Percentiles rank a stretch among this genome's conserved stretches.
phyloP scores from a whole-genome alignment of 2,113 vertebrate genomes.

The Zosterops hypoxanthus region DNA sequence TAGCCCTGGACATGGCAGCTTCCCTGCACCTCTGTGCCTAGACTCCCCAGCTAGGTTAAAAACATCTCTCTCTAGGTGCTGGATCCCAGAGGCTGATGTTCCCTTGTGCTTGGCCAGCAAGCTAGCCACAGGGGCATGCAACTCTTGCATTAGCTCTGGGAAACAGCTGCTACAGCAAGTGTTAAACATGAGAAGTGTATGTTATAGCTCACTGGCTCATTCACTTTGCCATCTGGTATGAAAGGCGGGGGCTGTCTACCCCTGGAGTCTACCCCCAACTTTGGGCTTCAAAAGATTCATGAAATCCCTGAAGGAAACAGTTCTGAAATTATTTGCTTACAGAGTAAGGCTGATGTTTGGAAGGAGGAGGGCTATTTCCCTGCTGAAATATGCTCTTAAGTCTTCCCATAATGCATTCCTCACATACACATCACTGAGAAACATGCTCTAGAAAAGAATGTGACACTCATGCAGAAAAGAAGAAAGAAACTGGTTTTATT shows the following conservation, averaged over 20 bases:
- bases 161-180: neutral
- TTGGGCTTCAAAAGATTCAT: neutral
- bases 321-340: neutral
- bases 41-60: neutral
- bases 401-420: neutral
- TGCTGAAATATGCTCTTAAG: neutral
- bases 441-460: slow-evolving; percentile 6
- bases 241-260: neutral
- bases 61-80: neutral
- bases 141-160: neutral
- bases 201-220: neutral
- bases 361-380: neutral
- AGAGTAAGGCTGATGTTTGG: neutral
- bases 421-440: neutral
- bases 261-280: neutral
- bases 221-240: neutral
- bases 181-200: neutral
- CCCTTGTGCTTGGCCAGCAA: neutral
- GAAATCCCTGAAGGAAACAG: neutral
- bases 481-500: slow-evolving; percentile 72
- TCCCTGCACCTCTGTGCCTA: neutral
- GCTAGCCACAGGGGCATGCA: accelerated
- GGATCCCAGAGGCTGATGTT: neutral
- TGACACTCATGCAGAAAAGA: slow-evolving; percentile 48
- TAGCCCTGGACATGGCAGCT: neutral